These are phyloP conservation scores for Sprattus sprattus DNA, from an alignment of 2,113 vertebrate genomes.

Conservation along the genomic window DNA sequence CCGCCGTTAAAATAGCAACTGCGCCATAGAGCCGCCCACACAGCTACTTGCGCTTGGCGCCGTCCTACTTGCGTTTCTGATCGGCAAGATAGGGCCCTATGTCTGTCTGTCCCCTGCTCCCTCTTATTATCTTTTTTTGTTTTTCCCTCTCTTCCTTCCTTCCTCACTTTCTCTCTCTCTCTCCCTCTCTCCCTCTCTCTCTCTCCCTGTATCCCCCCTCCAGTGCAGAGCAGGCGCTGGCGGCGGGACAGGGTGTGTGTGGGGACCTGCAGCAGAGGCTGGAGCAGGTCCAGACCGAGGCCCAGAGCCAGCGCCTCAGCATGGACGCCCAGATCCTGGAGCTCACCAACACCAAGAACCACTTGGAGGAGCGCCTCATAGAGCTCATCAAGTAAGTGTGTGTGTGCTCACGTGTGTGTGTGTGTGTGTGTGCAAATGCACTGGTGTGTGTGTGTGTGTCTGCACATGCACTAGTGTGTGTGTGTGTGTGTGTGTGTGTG, in stretches of 20 bases:
- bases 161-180: not conserved
- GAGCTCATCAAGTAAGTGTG: constrained; percentile 85
- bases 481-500: not conserved
- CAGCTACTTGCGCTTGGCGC: no score
- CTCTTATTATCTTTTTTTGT: not conserved
- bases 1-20: no score
- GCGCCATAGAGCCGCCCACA: no score
- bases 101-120: not conserved
- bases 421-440: constrained; percentile 4
- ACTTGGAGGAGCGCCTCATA: constrained; percentile 90
- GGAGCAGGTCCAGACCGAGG: constrained; percentile 65
- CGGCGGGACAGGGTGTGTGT: constrained; percentile 59
- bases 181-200: not conserved
- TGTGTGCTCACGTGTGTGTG: not conserved
- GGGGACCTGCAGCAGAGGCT: constrained; percentile 75
- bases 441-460: not conserved
- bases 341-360: constrained; percentile 82
- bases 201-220: not conserved
- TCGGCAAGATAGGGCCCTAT: no score
- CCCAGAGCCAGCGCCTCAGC: constrained; percentile 72
- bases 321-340: constrained; percentile 87
- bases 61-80: no score
- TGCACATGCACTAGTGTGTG: no score
- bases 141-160: not conserved
- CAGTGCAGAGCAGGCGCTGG: constrained; percentile 77